Percentiles rank a stretch among this genome's conserved stretches.
These are phyloP conservation scores for Empidonax alnorum DNA, from an alignment of 2,113 vertebrate genomes.

Conservation along the genomic window DNA sequence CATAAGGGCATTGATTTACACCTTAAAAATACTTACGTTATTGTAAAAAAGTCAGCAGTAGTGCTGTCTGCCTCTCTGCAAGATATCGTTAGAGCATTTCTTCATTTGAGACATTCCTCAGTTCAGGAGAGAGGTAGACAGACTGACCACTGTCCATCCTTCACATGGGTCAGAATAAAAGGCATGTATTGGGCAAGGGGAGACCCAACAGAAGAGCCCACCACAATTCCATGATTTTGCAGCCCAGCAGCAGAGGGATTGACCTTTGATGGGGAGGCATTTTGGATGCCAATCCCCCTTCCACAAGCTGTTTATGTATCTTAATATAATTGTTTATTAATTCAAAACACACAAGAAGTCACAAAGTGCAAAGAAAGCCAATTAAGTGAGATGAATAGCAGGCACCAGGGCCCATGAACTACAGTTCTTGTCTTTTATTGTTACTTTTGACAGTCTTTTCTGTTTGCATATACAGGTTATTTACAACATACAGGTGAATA, in stretches of 20 bases:
- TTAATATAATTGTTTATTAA: not conserved
- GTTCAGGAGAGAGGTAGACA: not conserved
- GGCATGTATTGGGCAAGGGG: not conserved
- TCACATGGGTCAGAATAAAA: not conserved
- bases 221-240: not conserved
- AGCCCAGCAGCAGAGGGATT: not conserved
- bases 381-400: not conserved
- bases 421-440: not conserved
- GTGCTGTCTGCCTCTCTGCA: not conserved
- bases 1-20: not conserved
- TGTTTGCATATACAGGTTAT: not conserved
- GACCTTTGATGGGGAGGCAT: not conserved
- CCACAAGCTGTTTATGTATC: not conserved
- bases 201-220: not conserved
- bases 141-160: not conserved
- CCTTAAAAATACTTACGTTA: not conserved
- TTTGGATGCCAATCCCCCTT: not conserved
- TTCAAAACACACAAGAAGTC: not conserved
- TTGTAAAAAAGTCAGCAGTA: not conserved
- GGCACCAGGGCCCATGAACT: not conserved
- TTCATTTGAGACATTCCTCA: not conserved
- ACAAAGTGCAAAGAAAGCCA: not conserved
- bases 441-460: not conserved
- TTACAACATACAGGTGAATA: not conserved
- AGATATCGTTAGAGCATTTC: not conserved